Evolutionary conservation across 2,888 invertebrate genomes (phyloP), one percentile per base, ranked within the genome.

Genomic region (Dolomedes plantarius): DNA sequence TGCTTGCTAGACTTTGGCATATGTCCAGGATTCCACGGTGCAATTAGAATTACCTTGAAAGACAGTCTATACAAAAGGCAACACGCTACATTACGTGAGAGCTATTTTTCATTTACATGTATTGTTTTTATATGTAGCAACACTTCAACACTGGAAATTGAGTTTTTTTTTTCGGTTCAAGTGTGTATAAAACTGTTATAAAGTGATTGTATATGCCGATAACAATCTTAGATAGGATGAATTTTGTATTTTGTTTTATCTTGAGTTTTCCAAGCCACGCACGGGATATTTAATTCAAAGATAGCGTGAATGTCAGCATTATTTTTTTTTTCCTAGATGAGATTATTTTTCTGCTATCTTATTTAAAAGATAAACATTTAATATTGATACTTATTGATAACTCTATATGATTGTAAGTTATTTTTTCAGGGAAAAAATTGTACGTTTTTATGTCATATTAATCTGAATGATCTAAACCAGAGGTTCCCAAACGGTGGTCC

Each of bases 61-160:
- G 9, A 46, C 46, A 46, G 46, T 13, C 11, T 16, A 16, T 46
- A 46, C 16, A 11, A 46, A 16, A 46, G 16, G 27, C 27, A 62
- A 28, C 62, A 62, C 62, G 62, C 62, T 28, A 62, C 27, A 27
- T 62, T 62, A 62, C 62, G 27, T 62, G 62, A 11, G 28, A 16
- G 7, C 16, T 62, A 28, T 62, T 7, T 11, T 27, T 6, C 2
- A 16, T 5, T 46, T 16, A 2, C 5, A 16, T 46, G 2, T 46
- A 16, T 46, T 16, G 6, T 6, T 46, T 46, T 16, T 46, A 2
- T 13, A 46, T 46, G 16, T 46, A 46, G 46, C 16, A 46, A 16
- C 46, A 46, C 16, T 13, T 46, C 16, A 46, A 46, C 46, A 16
- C 46, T 46, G 2, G 36, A 16, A 7, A 46, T 2, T 5, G 16